These are phyloP conservation scores for Tenualosa thibaudeaui DNA, from an alignment of 2,797 vertebrate species.

Conservation along the genomic window DNA sequence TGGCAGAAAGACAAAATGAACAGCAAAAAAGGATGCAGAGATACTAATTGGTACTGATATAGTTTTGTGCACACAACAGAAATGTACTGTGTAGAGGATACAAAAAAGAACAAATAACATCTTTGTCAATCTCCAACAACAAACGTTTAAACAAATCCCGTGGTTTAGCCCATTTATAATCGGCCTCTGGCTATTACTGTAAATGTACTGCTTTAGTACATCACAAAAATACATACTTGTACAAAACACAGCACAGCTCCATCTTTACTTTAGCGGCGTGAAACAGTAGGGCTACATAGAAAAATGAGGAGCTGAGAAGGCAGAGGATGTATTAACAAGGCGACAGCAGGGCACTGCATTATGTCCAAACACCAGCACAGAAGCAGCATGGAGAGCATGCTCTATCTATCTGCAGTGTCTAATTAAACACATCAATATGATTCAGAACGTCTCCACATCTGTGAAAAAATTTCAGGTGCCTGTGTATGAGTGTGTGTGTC, in stretches of 20 bases:
- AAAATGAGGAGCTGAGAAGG: not conserved
- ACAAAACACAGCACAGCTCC: not conserved
- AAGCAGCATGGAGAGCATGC: slow-evolving; percentile 12
- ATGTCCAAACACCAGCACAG: not conserved
- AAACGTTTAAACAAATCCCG: not conserved
- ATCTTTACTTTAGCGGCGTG: not conserved
- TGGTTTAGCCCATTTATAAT: not conserved
- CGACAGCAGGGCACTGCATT: not conserved
- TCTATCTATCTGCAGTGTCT: not conserved
- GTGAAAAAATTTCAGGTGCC: not conserved
- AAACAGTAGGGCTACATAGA: not conserved
- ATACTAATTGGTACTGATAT: not conserved
- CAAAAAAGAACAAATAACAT: not conserved
- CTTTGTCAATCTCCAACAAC: not conserved
- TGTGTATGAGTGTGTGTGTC: not conserved
- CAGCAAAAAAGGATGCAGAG: not conserved
- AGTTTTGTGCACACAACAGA: not conserved
- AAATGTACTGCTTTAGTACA: not conserved
- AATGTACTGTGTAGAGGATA: not conserved
- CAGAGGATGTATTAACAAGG: not conserved
- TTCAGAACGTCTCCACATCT: not conserved
- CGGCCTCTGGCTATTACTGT: not conserved
- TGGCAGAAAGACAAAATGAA: not conserved
- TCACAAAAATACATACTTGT: not conserved
- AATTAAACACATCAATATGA: not conserved